phyloP scores from a whole-genome alignment of 1,140 invertebrate genomes.

The Lerema accius region DNA sequence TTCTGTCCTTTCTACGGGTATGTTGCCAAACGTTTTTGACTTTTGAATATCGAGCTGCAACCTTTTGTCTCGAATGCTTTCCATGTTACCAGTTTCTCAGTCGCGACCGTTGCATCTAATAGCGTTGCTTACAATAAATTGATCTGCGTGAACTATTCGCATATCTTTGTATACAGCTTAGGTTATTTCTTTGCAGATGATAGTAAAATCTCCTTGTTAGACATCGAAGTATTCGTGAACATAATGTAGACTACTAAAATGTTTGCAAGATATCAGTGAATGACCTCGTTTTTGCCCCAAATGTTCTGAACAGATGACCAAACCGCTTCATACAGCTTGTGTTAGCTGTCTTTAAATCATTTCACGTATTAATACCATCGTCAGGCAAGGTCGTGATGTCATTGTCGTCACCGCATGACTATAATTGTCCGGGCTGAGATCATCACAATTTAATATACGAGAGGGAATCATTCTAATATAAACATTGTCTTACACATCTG shows the following conservation, averaged over 20 bases:
- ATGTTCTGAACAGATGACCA: not conserved
- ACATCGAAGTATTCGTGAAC: not conserved
- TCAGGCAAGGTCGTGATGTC: slow-evolving; percentile 63
- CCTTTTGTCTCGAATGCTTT: not conserved
- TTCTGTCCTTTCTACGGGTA: slow-evolving; percentile 9
- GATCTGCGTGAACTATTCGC: too few species aligned
- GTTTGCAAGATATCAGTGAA: not conserved
- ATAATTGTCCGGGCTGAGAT: slow-evolving; percentile 57
- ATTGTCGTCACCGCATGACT: slow-evolving; percentile 60
- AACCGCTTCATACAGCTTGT: slow-evolving; percentile 6
- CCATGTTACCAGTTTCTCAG: not conserved
- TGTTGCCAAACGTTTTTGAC: slow-evolving; percentile 4
- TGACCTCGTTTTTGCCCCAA: not conserved
- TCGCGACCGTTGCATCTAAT: not conserved
- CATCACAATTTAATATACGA: slow-evolving; percentile 57
- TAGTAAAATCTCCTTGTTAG: too few species aligned
- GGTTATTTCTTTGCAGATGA: too few species aligned
- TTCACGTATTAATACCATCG: slow-evolving; percentile 28
- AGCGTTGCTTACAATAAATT: too few species aligned
- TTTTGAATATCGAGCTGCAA: not conserved
- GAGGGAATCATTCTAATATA: slow-evolving; percentile 38
- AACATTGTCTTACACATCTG: slow-evolving; percentile 37
- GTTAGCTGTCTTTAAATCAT: slow-evolving; percentile 26
- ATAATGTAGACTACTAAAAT: not conserved
- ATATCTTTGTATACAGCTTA: too few species aligned